Percentiles rank a stretch among this genome's conserved stretches.
Conservation (phyloP, 37 sponge, comb jelly and placozoan species). For the Bolinopsis microptera region DNA sequence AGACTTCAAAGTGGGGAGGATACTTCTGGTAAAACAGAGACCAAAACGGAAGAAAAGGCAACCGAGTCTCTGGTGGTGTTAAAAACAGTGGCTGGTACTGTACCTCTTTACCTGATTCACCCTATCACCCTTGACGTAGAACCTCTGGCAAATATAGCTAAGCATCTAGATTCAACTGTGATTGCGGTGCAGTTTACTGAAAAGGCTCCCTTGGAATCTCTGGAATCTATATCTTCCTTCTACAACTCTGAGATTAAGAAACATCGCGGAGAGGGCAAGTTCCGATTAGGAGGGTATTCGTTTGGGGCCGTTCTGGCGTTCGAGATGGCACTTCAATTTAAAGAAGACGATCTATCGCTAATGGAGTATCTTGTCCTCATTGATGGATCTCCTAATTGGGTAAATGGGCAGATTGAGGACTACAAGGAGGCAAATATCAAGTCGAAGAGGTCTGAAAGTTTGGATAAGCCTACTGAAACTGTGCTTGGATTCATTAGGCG, state of each 20-base stretch:
- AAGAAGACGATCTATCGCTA: not conserved
- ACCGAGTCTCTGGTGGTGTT: not conserved
- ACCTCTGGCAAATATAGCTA: constrained; percentile 41
- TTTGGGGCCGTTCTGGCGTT: constrained; percentile 56
- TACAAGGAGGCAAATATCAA: not conserved
- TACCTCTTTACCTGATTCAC: constrained; percentile 38
- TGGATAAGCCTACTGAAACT: constrained; percentile 28
- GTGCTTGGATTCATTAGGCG: constrained; percentile 26
- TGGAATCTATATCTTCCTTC: not conserved
- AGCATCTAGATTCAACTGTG: not conserved
- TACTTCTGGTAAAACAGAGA: not conserved
- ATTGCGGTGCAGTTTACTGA: constrained; percentile 8
- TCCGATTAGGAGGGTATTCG: constrained; percentile 36
- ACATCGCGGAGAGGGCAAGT: not conserved
- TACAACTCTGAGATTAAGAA: not conserved
- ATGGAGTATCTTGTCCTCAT: constrained; percentile 12
- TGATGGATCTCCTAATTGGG: constrained; percentile 57
- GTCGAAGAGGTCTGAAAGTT: not conserved
- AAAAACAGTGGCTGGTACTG: not conserved
- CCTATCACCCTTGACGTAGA: constrained; percentile 33
- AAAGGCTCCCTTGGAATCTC: not conserved
- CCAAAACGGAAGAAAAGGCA: not conserved
- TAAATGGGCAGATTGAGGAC: constrained; percentile 7
- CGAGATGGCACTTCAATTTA: constrained; percentile 22
- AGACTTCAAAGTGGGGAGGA: not conserved